A percentile compares a stretch with the other conserved stretches of the same genome.
phyloP scores from a whole-genome alignment of 2,797 vertebrate species.

The Acrossocheilus wenchowensis region DNA sequence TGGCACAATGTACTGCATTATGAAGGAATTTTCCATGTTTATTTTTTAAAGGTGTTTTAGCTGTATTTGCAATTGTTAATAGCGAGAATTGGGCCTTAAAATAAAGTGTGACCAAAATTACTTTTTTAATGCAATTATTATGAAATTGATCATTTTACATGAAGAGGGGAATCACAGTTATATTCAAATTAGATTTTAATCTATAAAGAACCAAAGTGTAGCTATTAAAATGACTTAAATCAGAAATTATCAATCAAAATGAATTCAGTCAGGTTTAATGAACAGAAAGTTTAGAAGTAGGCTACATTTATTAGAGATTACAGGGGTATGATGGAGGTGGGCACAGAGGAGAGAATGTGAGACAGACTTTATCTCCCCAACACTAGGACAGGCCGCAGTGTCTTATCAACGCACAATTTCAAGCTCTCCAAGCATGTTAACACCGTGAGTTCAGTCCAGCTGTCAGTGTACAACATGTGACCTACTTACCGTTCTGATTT shows the following conservation, averaged over 20 bases:
- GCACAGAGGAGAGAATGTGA: constrained; percentile 24
- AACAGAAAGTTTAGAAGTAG: background rate
- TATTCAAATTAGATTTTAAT: background rate
- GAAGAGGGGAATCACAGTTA: background rate
- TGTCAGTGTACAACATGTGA: constrained; percentile 1
- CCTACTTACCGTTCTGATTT: constrained; percentile 35
- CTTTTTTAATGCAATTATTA: background rate
- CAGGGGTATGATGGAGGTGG: background rate
- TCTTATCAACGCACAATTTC: constrained; percentile 64
- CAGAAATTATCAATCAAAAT: background rate
- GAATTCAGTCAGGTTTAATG: background rate
- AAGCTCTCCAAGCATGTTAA: constrained; percentile 62
- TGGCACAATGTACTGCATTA: background rate
- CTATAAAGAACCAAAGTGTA: background rate
- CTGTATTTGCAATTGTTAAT: no score
- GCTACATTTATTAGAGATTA: background rate
- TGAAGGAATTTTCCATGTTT: background rate
- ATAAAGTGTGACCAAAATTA: no score
- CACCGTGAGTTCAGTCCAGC: constrained; percentile 33
- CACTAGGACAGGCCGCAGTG: constrained; percentile 46
- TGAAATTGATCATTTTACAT: background rate
- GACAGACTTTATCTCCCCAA: constrained; percentile 58
- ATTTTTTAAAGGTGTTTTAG: background rate
- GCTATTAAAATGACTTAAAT: background rate
- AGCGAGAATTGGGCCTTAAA: no score